Percentiles rank a stretch among this genome's conserved stretches.
These are phyloP conservation scores for Manis pentadactyla DNA, from an alignment of 2,797 vertebrate species.

Conservation along the genomic window DNA sequence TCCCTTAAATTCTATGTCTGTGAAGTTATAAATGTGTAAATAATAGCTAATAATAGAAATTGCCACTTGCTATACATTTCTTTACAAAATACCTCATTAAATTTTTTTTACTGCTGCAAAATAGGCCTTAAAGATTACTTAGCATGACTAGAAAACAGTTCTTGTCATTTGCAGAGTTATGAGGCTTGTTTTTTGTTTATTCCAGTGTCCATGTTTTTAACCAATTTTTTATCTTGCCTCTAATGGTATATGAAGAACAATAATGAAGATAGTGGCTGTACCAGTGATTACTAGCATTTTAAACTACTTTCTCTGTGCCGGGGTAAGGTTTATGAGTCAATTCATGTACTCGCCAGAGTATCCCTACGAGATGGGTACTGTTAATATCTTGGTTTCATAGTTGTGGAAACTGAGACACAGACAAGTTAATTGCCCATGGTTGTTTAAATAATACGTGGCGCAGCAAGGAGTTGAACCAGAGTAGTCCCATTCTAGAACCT, in stretches of 20 bases:
- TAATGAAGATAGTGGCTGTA: not conserved
- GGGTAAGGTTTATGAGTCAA: not conserved
- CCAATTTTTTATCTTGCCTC: not conserved
- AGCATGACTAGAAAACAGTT: not conserved
- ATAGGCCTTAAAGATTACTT: not conserved
- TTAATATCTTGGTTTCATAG: not conserved
- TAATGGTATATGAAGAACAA: not conserved
- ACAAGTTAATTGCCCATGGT: not conserved
- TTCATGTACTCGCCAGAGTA: not conserved
- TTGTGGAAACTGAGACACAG: not conserved
- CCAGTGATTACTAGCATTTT: not conserved
- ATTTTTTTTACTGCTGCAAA: not conserved
- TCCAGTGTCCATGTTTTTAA: not conserved
- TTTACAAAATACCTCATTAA: constrained; percentile 36
- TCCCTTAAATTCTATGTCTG: not conserved
- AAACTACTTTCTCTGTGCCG: not conserved
- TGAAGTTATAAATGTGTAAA: not conserved
- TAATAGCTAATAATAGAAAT: constrained; percentile 9
- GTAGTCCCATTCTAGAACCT: not conserved
- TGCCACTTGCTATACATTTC: not conserved
- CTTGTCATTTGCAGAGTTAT: not conserved
- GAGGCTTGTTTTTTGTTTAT: not conserved
- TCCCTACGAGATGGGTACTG: not conserved
- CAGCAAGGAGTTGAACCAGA: not conserved
- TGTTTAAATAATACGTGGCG: not conserved